Conservation (phyloP, 2,888 invertebrate genomes). For the Tridacna gigas region DNA sequence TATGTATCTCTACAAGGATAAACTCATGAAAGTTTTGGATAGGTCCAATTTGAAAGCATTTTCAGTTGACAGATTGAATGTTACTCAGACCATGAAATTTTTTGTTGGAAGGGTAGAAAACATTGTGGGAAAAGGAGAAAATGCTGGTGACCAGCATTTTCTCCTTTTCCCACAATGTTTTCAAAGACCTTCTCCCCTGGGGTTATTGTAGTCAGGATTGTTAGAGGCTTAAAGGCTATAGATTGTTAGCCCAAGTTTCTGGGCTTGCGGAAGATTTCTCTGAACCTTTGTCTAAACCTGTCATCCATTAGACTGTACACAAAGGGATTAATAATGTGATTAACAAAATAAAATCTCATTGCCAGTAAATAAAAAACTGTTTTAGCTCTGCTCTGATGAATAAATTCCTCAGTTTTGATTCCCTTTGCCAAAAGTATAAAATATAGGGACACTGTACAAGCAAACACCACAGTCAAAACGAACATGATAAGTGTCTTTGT, state of each 20-base stretch:
- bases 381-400: constrained; percentile 12
- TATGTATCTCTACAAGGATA: no score
- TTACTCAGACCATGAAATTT: no score
- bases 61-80: no score
- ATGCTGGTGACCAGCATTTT: not conserved
- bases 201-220: no score
- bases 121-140: not conserved
- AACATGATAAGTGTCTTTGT: constrained; percentile 47
- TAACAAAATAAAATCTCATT: constrained; percentile 48
- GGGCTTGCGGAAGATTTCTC: constrained; percentile 7
- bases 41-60: no score
- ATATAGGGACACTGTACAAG: constrained; percentile 34
- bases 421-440: constrained; percentile 31
- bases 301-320: constrained; percentile 41
- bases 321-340: constrained; percentile 47
- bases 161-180: not conserved
- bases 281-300: constrained; percentile 29
- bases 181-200: not conserved
- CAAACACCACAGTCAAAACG: constrained; percentile 37
- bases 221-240: no score
- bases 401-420: constrained; percentile 18
- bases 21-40: no score
- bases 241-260: not conserved
- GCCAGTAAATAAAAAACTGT: constrained; percentile 27
- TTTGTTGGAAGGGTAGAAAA: not conserved